These are phyloP conservation scores for Paedocypris micromegethes DNA, from an alignment of 2,797 vertebrate genomes.

Conservation along the genomic window DNA sequence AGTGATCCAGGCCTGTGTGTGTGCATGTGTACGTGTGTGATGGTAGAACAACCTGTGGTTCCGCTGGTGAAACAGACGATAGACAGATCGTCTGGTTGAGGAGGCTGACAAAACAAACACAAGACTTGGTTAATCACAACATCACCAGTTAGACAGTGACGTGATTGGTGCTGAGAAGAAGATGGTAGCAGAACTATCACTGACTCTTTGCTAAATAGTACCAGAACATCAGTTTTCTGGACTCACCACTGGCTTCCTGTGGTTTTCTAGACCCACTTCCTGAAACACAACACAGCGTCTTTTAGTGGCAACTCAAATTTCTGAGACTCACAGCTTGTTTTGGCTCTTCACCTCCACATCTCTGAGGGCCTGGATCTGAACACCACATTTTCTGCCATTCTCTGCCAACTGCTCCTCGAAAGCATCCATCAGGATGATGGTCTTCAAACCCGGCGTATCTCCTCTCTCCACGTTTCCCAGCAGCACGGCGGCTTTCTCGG, in stretches of 20 bases:
- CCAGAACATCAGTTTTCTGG: background rate
- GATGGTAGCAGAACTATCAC: background rate
- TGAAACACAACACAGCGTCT: conserved; percentile 39
- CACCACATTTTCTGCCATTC: conserved; percentile 72
- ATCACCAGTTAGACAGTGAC: background rate
- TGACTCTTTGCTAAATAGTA: background rate
- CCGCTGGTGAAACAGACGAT: conserved; percentile 79
- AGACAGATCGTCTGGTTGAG: conserved; percentile 69
- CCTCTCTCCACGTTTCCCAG: conserved; percentile 83
- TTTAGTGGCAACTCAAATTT: background rate
- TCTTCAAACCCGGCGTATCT: conserved; percentile 77
- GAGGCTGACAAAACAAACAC: conserved; percentile 59
- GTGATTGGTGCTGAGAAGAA: too few species aligned
- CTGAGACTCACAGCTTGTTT: background rate
- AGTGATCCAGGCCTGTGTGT: background rate
- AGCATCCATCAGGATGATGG: conserved; percentile 87
- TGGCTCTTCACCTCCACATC: conserved; percentile 77
- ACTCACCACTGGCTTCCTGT: conserved; percentile 71
- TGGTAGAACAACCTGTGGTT: conserved; percentile 66
- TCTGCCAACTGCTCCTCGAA: conserved; percentile 75
- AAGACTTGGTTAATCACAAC: too few species aligned
- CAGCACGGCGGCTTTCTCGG: conserved; percentile 83
- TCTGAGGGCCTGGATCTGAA: conserved; percentile 79
- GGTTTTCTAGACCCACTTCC: conserved; percentile 67
- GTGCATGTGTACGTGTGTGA: too few species aligned